Base-by-base conservation (phyloP, 1,140 invertebrate species). In the Lucilia sericata region DNA sequence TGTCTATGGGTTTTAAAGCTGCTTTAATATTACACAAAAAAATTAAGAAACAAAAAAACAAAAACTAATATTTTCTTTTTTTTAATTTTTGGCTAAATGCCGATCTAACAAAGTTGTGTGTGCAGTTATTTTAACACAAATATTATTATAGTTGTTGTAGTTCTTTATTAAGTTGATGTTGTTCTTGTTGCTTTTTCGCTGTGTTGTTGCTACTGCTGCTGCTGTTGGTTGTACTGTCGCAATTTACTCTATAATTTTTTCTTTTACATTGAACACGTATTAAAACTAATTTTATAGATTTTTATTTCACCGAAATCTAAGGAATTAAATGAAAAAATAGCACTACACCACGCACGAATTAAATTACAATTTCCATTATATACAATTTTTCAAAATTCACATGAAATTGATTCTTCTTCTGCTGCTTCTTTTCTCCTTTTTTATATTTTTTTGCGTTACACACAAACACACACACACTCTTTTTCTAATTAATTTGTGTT, bases 91-190 rank as follows among this genome's bases (percentile, higher is more conserved):
- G 47, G 76, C 76, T 80, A 49, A 80, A 80, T 80, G 76, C 76
- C 76, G 76, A 80, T 36, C 75, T 80, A 70, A 12, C 65, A 70
- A 30, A 2, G 65, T 55, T 55, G 51, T 76, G 74, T 80, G 76
- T 80, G 76, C 76, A 80, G 76, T 80, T 80, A 80, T 80, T 80
- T 80, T 19, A 80, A 70, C 65, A 70, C 65, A 70, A 19, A 70
- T 19, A 70, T 60, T 21, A 12, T 70, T 70, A 25, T 70, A 70
- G n/a, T 70, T 19, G 21, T 70, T 8, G 65, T 21, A 21, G n/a
- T 70, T 21, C 51, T 70, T 21, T 17, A 21, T 19, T 12, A 21
- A 21, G 65, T 70, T 70, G 12, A 19, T 70, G n/a, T 70, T 70
- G 65, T 70, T 70, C 10, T 70, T 70, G n/a, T 21, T 70, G n/a